Base-by-base conservation (phyloP, 2,797 vertebrate species). In the Sitta carolinensis region DNA sequence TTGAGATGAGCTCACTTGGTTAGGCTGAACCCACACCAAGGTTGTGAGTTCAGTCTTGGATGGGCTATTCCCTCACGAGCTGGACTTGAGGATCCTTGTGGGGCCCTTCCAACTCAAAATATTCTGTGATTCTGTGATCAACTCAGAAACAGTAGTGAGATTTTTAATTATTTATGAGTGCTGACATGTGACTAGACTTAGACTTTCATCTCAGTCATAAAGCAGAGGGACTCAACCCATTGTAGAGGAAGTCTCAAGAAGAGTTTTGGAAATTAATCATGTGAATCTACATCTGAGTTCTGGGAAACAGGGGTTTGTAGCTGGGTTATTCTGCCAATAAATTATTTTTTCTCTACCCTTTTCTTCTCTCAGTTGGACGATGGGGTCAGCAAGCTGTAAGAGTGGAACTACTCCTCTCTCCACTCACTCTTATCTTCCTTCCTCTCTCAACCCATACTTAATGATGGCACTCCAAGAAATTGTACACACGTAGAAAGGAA, bases 1-100 rank as follows among this genome's bases (percentile, higher is more conserved):
- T 62, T 63, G 74, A 26, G 64, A 42, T 10, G 42, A 36, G 64
- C 34, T 42, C 50, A 16, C 40, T 0, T 48, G 64, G 20, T 34
- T 11, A 8, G 26, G 12, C 1, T 58, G 43, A 50, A 2, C 34
- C 23, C 30, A 16, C 0, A 0, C n/a, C 14, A 18, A 7, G 42
- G 13, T 5, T 34, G 29, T 30, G 63, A 25, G 25, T 1, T 48
- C 14, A 47, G 0, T 18, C 30, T 12, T 16, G 9, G 14, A 1
- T 6, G 26, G 42, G 16, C 16, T 16, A 16, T 26, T 26, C 42
- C 15, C 42, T 30, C 48, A 18, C 13, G 57, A 16, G 48, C 42
- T 69, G 73, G 11, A 13, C 12, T 34, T 34, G 40, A 5, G 40
- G 42, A 12, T 18, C 48, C 21, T 48, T 3, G 42, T 34, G 50